A percentile compares a stretch with the other conserved stretches of the same genome.
Evolutionary conservation across 2,113 vertebrate genomes (phyloP).

Genomic region (Neodontobutis hainanensis): DNA sequence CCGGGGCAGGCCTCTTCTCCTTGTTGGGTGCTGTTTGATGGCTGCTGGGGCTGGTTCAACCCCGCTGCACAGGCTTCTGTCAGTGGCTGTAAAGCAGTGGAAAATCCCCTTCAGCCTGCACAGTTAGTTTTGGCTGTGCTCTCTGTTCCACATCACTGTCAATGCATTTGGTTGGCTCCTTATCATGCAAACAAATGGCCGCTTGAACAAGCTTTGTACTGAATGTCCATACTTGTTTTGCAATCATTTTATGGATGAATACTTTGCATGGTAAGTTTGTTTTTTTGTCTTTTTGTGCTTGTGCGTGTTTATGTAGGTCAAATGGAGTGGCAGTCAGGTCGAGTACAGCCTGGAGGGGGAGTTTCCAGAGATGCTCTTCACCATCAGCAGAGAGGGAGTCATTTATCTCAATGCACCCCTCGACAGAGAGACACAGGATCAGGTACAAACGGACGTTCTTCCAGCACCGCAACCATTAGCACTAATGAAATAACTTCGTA

Average conservation of each 20-base stretch:
- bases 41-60: constrained; percentile 52
- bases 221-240: neutral
- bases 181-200: constrained; percentile 62
- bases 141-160: constrained; percentile 74
- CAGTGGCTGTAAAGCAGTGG: constrained; percentile 69
- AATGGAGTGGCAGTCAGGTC: constrained; percentile 78
- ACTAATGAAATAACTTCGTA: neutral
- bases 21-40: constrained; percentile 82
- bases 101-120: constrained; percentile 74
- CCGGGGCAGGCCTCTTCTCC: constrained; percentile 72
- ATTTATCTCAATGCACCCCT: constrained; percentile 79
- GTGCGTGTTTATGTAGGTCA: constrained; percentile 71
- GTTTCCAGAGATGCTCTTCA: constrained; percentile 79
- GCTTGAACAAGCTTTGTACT: constrained; percentile 22
- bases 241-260: neutral
- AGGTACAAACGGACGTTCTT: constrained; percentile 59
- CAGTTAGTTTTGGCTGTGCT: constrained; percentile 72
- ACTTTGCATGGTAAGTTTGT: neutral
- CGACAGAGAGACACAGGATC: constrained; percentile 82
- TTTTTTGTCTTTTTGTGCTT: constrained; percentile 13
- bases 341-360: constrained; percentile 79
- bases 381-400: constrained; percentile 75
- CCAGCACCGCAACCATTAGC: constrained; percentile 1
- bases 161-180: constrained; percentile 47
- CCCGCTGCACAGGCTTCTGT: constrained; percentile 55